Base-by-base conservation (phyloP, 2,888 invertebrate species). In the Diarsia mendica region DNA sequence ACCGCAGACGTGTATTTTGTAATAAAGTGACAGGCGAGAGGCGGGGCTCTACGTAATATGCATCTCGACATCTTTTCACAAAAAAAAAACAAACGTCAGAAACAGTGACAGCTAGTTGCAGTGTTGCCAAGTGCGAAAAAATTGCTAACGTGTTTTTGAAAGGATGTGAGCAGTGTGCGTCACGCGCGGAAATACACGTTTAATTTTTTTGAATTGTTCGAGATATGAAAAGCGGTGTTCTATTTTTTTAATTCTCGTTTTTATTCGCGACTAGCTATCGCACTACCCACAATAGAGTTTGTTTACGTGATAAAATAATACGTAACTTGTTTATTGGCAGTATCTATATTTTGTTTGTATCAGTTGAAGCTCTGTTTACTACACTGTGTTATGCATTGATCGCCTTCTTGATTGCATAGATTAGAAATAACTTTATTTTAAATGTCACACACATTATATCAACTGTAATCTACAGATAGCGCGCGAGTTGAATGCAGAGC, bases 1-100 rank as follows among this genome's bases (percentile, higher is more conserved):
- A 60, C 70, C 58, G 48, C 72, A 67, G 67, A 73, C 75, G 44
- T 67, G 63, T 68, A 79, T 85, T 77, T 81, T 65, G 77, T 85
- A 85, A 83, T 73, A 65, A 65, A 72, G 63, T 81, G 73, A 85
- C 78, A 68, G 60, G 39, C 75, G 64, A 85, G 85, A 85, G 85
- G 85, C 77, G 76, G 81, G 85, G 78, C 83, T 72, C 75, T 73
- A 85, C 85, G 85, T 85, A 85, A 78, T 61, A 61, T 1, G 68
- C 68, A 70, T 51, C 63, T 79, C 80, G 73, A 73, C 61, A 68
- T 60, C n/a, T 72, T 70, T 53, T 44, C 39, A 72, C 39, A 61
- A 76, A 79, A 75, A 75, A 81, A 80, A 78, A 74, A 77, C 39
- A 58, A 39, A 84, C 84, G 77, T 83, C 83, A 72, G 49, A 23